phyloP scores from a whole-genome alignment of 2,113 vertebrate species.

The Macquaria australasica region DNA sequence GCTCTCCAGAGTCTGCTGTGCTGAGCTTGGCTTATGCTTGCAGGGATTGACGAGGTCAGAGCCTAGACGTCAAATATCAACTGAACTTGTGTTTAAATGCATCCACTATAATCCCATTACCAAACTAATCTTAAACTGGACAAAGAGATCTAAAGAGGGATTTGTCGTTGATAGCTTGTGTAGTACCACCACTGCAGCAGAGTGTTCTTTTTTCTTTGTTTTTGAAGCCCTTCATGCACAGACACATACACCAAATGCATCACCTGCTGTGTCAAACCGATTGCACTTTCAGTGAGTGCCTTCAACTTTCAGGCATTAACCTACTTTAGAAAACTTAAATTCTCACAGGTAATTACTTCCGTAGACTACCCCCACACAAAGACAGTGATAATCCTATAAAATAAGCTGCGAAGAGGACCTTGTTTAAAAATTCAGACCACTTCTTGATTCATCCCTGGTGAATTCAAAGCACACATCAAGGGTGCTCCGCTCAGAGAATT shows the following conservation, averaged over 20 bases:
- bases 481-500: conserved; percentile 67
- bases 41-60: conserved; percentile 23
- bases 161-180: conserved; percentile 32
- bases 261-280: conserved; percentile 43
- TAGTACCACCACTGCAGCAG: not conserved
- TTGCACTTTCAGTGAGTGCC: conserved; percentile 17
- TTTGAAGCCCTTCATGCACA: conserved; percentile 16
- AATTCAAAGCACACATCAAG: conserved; percentile 74
- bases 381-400: conserved; percentile 65
- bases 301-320: conserved; percentile 68
- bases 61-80: conserved; percentile 8
- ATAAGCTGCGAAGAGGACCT: conserved; percentile 69
- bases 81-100: conserved; percentile 41
- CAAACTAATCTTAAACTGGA: conserved; percentile 42
- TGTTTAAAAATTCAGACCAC: conserved; percentile 80
- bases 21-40: not conserved
- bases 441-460: conserved; percentile 76
- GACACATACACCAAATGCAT: conserved; percentile 27
- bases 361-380: conserved; percentile 52
- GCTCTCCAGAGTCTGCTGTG: conserved; percentile 17
- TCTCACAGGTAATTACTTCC: conserved; percentile 71
- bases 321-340: conserved; percentile 68
- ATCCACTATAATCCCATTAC: conserved; percentile 43
- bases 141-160: conserved; percentile 31
- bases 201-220: conserved; percentile 29